A percentile compares a stretch with the other conserved stretches of the same genome.
Evolutionary conservation across 2,888 invertebrate species (phyloP).

Genomic region (Platerodrilus igneus): DNA sequence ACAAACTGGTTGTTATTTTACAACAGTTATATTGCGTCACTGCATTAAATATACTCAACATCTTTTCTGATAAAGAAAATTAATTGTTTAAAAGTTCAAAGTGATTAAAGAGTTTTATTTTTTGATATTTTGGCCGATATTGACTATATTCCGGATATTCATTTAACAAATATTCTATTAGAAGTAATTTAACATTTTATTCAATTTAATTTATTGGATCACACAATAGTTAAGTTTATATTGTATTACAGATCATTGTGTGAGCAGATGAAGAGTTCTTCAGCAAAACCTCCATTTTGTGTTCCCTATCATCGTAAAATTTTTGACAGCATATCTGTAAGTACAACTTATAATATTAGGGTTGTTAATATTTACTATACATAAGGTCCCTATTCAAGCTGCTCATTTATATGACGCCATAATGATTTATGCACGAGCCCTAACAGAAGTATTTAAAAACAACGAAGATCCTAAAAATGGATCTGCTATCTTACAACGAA

Average conservation of each 20-base stretch:
- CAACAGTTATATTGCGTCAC: too few relatives aligned
- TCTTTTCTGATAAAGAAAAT: too few relatives aligned
- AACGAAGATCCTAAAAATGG: slow-evolving; percentile 72
- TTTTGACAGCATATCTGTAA: slow-evolving; percentile 66
- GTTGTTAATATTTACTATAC: slow-evolving; percentile 1
- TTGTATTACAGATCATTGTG: slow-evolving; percentile 58
- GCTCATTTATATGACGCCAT: slow-evolving; percentile 86
- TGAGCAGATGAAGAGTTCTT: slow-evolving; percentile 64
- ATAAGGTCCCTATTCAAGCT: slow-evolving; percentile 74
- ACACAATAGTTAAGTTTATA: too few relatives aligned
- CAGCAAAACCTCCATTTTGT: slow-evolving; percentile 68
- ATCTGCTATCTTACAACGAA: slow-evolving; percentile 66
- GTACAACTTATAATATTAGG: slow-evolving; percentile 32
- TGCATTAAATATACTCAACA: too few relatives aligned
- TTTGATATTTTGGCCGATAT: too few relatives aligned
- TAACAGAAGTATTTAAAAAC: slow-evolving; percentile 65
- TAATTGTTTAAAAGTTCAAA: too few relatives aligned
- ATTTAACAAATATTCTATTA: too few relatives aligned
- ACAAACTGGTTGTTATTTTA: too few relatives aligned
- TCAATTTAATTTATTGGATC: too few relatives aligned
- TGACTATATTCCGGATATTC: too few relatives aligned
- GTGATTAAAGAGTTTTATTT: too few relatives aligned
- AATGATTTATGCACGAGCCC: slow-evolving; percentile 77
- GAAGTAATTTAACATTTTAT: too few relatives aligned
- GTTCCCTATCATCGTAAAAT: slow-evolving; percentile 74